Evolutionary conservation across 2,113 vertebrate species (phyloP), one percentile per base, ranked within the genome.

Genomic region (Sciurus niger): DNA sequence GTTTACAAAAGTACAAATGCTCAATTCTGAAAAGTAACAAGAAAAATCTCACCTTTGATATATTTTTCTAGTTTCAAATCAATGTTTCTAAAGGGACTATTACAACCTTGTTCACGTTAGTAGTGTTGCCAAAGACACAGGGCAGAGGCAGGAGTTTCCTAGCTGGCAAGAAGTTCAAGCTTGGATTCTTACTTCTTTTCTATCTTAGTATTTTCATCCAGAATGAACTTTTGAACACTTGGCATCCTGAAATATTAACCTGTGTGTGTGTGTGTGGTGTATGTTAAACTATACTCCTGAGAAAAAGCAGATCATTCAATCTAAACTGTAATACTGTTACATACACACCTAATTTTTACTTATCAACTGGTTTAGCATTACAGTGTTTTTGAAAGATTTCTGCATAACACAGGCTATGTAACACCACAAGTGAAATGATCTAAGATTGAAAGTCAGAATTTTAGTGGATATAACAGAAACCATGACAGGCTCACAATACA

Each of bases 401-500:
- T 25, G 32, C 73, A 28, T 67, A 92, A 90, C 32, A 80, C 0
- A 70, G 16, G 58, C 43, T 92, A 78, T 40, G 18, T 17, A 70
- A 84, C 22, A 96, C 48, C 80, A 60, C 16, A 86, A 32, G 70
- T 40, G 79, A 97, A 76, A 88, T 24, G 77, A 89, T 10, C 34
- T 72, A 83, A 96, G 40, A 87, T 78, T 83, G 87, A 77, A 92
- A 94, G 92, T 68, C 88, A 95, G 68, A 92, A 46, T 28, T 83
- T 68, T 30, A 88, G 58, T 16, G 58, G 40, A 89, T 72, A 48
- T 43, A 48, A 87, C 1, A 48, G 51, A 97, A 97, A 51, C 60
- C 58, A 65, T 3, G 25, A 73, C 65, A 96, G 89, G 48, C 55
- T 90, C 76, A 82, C 12, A 40, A 67, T 46, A 89, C 24, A 40